Base-by-base conservation (phyloP, 2,888 invertebrate genomes). In the Temnothorax unifasciatus region DNA sequence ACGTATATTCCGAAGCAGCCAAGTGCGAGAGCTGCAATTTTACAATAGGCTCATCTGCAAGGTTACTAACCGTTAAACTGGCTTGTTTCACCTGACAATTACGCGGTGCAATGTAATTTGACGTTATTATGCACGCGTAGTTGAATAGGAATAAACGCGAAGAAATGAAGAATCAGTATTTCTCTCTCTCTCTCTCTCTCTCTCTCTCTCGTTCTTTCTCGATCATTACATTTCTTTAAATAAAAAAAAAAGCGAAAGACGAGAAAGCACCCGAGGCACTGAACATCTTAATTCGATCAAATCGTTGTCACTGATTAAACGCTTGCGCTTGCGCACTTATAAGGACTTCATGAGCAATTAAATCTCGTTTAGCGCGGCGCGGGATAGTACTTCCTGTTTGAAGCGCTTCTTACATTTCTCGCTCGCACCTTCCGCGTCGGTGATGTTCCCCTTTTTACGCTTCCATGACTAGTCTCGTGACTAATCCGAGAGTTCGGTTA, bases 1-100 rank as follows among this genome's bases (percentile, higher is more conserved):
- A 69, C 11, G 34, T 29, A 61, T 52, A 84, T 59, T 71, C 47
- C 75, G 41, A 63, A 25, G 6, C 61, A 34, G 11, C 34, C 54
- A 61, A 63, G 81, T 74, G 77, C 85, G 74, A 34, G 74, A 76
- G 85, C 69, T 85, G 74, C 83, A 59, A 68, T 81, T 68, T 69
- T 54, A 64, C 82, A 84, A 90, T 85, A 88, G 88, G 85, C 79
- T 86, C 64, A 86, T 89, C 86, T 84, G 52, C 86, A 79, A 88
- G 86, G 85, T 88, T 88, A 86, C 89, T 87, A 82, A 88, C 87
- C 85, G 88, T 90, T 89, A 90, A 90, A 90, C 89, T 82, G 86
- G 73, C 85, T 41, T 84, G 86, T 85, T 77, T 87, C 71, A 64
- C 50, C 82, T 79, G 77, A 87, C 86, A 86, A 90, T 90, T 90